phyloP scores from a whole-genome alignment of 2,113 vertebrate genomes.

The Leucosticte australis region DNA sequence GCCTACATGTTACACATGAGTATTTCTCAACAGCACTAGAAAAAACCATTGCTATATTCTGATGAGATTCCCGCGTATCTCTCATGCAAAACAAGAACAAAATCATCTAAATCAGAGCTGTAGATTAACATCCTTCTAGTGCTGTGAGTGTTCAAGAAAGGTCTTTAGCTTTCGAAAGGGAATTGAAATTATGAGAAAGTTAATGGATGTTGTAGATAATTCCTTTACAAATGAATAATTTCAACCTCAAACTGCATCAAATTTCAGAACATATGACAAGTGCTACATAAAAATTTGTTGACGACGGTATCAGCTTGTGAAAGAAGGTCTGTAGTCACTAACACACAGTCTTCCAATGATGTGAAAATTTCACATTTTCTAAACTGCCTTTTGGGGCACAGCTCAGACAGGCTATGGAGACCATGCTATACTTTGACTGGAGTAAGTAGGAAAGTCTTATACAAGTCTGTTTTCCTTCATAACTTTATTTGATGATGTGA shows the following conservation, averaged over 20 bases:
- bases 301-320: fast-evolving
- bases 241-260: not conserved
- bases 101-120: not conserved
- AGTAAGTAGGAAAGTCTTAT: not conserved
- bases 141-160: not conserved
- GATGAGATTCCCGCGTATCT: not conserved
- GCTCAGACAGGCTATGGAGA: not conserved
- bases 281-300: not conserved
- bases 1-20: not conserved
- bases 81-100: not conserved
- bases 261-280: not conserved
- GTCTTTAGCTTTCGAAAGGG: not conserved
- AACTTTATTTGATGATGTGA: not conserved
- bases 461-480: not conserved
- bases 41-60: not conserved
- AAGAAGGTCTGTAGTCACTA: not conserved
- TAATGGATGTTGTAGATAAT: not conserved
- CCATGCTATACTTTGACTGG: not conserved
- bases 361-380: not conserved
- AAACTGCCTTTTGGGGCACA: not conserved
- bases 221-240: not conserved
- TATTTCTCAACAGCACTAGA: not conserved
- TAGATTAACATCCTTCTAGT: not conserved
- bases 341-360: not conserved
- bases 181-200: not conserved